Evolutionary conservation across 2,113 vertebrate genomes (phyloP).

Genomic region (Rhizomys pruinosus): DNA sequence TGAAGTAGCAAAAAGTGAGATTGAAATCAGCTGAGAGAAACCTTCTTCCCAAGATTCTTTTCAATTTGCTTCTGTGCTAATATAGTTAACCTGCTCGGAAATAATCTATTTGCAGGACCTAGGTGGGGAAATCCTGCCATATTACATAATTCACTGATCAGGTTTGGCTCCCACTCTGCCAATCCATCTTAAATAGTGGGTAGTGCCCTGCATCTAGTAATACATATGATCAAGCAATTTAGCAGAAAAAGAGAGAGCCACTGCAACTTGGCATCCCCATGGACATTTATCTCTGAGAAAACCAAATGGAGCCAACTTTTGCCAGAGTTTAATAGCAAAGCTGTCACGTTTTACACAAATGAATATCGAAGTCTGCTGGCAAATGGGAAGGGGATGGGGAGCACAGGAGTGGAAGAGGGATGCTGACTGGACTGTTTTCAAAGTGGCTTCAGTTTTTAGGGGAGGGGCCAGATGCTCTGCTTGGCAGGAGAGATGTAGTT

Average conservation of each 20-base stretch:
- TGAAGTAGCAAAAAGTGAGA: slow-evolving; percentile 26
- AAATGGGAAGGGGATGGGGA: slow-evolving; percentile 26
- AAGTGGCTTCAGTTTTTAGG: slow-evolving; percentile 63
- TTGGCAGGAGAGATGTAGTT: slow-evolving; percentile 65
- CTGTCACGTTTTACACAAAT: slow-evolving; percentile 77
- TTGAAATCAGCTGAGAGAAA: slow-evolving; percentile 37
- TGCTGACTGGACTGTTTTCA: slow-evolving; percentile 73
- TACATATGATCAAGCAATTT: slow-evolving; percentile 62
- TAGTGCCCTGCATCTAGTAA: slow-evolving; percentile 27
- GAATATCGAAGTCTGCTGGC: slow-evolving; percentile 23
- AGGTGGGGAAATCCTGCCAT: slow-evolving; percentile 60
- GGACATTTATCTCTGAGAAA: slow-evolving; percentile 77
- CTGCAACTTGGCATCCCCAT: slow-evolving; percentile 52
- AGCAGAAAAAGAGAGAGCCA: slow-evolving; percentile 52
- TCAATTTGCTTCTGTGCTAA: slow-evolving; percentile 49
- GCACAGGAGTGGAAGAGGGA: background rate
- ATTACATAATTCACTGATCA: slow-evolving; percentile 55
- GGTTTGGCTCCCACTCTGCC: slow-evolving; percentile 62
- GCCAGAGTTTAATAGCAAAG: slow-evolving; percentile 77
- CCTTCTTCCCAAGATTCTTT: slow-evolving; percentile 18
- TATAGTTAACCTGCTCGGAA: slow-evolving; percentile 64
- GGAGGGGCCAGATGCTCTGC: slow-evolving; percentile 58
- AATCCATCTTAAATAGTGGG: slow-evolving; percentile 64
- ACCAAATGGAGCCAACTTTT: slow-evolving; percentile 77
- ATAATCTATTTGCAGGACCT: slow-evolving; percentile 49